Evolutionary conservation across 1,140 invertebrate species (phyloP).

Genomic region (Platorchestia sp.): DNA sequence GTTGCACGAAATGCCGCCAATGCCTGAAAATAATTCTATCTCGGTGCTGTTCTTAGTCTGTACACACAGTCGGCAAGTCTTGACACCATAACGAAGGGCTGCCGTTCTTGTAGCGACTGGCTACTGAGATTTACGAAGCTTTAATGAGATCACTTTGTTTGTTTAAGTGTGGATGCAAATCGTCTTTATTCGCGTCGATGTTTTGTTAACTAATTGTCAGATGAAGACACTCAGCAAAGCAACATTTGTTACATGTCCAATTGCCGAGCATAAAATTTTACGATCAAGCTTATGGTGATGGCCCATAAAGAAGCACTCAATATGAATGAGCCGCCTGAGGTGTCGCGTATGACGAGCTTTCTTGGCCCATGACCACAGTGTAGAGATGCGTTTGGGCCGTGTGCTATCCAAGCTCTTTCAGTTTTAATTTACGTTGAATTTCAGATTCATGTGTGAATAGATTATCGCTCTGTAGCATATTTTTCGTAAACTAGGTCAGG

Average conservation of each 20-base stretch:
- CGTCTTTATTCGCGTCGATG: neutral
- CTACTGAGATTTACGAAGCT: neutral
- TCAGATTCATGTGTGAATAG: no score
- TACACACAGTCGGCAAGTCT: neutral
- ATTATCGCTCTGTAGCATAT: no score
- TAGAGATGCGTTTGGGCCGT: neutral
- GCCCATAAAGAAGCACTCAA: neutral
- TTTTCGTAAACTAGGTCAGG: no score
- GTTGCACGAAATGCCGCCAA: neutral
- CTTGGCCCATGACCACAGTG: neutral
- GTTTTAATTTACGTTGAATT: neutral
- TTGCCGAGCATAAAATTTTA: conserved; percentile 9
- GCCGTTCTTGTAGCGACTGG: neutral
- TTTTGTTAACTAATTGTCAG: conserved; percentile 31
- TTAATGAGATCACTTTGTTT: conserved; percentile 24
- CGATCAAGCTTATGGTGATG: neutral
- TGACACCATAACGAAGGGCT: neutral
- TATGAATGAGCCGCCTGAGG: neutral
- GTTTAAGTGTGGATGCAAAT: conserved; percentile 1
- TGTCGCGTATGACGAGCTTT: neutral
- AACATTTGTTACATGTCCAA: neutral
- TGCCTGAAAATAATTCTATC: neutral
- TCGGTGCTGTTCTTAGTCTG: neutral
- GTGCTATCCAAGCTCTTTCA: neutral
- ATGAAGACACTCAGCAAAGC: neutral